Conservation (phyloP, 2,888 invertebrate species). For the Pristionchus entomophagus region DNA sequence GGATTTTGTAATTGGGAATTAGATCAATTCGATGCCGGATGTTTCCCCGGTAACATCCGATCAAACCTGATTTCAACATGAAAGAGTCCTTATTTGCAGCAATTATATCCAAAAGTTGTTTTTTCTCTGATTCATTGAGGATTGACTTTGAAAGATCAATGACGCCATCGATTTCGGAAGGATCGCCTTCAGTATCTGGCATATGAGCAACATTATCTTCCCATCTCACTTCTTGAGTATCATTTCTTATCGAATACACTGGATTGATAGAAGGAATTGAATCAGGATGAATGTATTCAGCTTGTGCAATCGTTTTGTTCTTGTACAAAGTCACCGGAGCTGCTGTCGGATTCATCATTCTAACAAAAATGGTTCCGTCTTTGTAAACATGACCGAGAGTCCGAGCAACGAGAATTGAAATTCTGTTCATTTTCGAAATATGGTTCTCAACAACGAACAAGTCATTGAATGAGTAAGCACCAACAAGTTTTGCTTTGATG, state of each 20-base stretch:
- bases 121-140: neutral
- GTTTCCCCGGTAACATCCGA: neutral
- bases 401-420: neutral
- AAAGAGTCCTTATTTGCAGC: neutral
- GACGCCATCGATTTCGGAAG: neutral
- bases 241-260: neutral
- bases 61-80: neutral
- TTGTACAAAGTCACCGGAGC: neutral
- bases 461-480: neutral
- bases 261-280: neutral
- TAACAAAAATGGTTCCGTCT: neutral
- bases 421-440: neutral
- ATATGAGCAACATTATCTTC: neutral
- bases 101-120: neutral
- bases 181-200: neutral
- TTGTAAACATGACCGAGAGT: neutral
- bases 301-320: neutral
- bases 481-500: neutral
- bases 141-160: neutral
- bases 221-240: neutral
- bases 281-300: neutral
- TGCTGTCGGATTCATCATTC: neutral
- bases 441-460: neutral
- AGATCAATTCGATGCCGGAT: neutral
- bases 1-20: neutral